Evolutionary conservation across 2,888 invertebrate species (phyloP), one percentile per base, ranked within the genome.

Genomic region (Creontiades dilutus): DNA sequence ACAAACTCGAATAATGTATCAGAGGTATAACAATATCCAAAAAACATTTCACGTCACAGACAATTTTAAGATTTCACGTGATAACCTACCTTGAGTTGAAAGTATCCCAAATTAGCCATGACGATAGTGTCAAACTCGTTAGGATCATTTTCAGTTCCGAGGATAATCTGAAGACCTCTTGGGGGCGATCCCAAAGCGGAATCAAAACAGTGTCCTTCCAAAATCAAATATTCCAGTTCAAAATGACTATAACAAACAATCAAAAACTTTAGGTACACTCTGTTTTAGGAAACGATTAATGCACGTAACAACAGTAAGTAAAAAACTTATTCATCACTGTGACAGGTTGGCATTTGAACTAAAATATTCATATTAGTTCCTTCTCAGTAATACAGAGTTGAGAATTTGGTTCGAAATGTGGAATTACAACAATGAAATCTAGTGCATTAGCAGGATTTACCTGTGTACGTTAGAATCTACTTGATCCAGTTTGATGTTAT

Each of bases 81-180:
- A 11, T 23, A 68, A 23, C 37, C 52, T 75, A 91, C 91, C 86
- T 99, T 99, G 48, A 99, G 94, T 94, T 98, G 98, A 94, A 99
- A 99, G 94, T 99, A 99, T 16, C 99, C 99, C 92, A 99, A 95
- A 94, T 99, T 99, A 9, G 99, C 99, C 99, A 99, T 99, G n/a
- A 99, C 99, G 92, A 99, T 99, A 23, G 99, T 99, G 93, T 99
- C 99, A 92, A 97, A 97, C 92, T 96, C 95, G 9, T 96, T 95
- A 0, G 97, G 96, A 90, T 95, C 94, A n/a, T 94, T 95, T 91
- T 96, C 95, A 0, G 98, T 97, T 78, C 99, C 99, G 84, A 99
- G 94, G 4, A 97, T 97, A 90, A 99, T 96, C 94, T 99, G 99
- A n/a, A 99, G 94, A 0, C 99, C 99, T 91, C 99, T 95, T 0